Conservation (phyloP, 2,888 invertebrate species). For the Carterocephalus palaemon region DNA sequence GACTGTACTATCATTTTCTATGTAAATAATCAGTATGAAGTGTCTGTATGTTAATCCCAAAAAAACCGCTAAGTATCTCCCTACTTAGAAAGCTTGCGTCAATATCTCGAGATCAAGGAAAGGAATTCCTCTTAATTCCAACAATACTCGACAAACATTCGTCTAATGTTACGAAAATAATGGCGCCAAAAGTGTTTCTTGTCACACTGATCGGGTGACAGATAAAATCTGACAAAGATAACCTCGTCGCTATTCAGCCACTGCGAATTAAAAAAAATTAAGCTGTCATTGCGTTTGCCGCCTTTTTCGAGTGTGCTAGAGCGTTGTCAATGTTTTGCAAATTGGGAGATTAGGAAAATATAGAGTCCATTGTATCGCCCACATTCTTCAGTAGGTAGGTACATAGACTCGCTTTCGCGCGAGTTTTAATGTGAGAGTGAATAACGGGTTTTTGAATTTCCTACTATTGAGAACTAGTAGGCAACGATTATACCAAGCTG, state of each 20-base stretch:
- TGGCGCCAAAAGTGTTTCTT: conserved; percentile 53
- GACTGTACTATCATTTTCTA: no score
- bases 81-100: conserved; percentile 28
- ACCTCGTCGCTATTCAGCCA: conserved; percentile 9
- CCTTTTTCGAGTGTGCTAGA: conserved; percentile 41
- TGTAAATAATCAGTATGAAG: no score
- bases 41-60: conserved; percentile 13
- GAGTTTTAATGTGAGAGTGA: not conserved
- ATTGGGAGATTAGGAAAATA: conserved; percentile 30
- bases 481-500: no score
- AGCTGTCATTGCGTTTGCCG: conserved; percentile 27
- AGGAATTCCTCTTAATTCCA: conserved; percentile 27
- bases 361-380: conserved; percentile 29
- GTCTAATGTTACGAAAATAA: conserved; percentile 53
- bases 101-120: conserved; percentile 15
- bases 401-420: not conserved
- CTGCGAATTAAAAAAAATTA: conserved; percentile 13
- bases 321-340: conserved; percentile 44
- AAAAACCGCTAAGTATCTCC: conserved; percentile 9
- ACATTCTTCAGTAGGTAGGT: conserved; percentile 7
- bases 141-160: conserved; percentile 38
- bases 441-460: not conserved
- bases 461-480: not conserved
- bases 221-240: conserved; percentile 22
- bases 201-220: conserved; percentile 48